Conservation (phyloP, 2,888 invertebrate genomes). For the Nudaria mundana region DNA sequence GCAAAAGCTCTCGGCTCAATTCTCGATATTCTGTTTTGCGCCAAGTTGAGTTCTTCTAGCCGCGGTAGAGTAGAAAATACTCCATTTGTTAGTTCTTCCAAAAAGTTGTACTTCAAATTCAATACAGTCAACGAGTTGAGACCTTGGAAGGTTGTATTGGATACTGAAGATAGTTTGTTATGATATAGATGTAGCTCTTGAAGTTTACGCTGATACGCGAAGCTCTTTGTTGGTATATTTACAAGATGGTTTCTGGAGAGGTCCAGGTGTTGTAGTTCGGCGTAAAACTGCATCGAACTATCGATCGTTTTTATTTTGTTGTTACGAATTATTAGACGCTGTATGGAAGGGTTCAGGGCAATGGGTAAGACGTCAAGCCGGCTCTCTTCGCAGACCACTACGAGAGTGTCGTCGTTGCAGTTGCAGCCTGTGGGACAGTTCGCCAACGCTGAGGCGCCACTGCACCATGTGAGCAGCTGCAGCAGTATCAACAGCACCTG, state of each 20-base stretch:
- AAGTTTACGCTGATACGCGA: slow-evolving; percentile 89
- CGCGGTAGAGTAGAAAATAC: slow-evolving; percentile 88
- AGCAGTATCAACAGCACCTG: slow-evolving; percentile 68
- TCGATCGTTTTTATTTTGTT: slow-evolving; percentile 94
- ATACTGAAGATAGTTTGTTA: slow-evolving; percentile 91
- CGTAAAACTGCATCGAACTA: slow-evolving; percentile 93
- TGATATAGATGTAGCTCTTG: slow-evolving; percentile 91
- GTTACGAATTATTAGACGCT: slow-evolving; percentile 90
- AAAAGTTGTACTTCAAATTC: slow-evolving; percentile 89
- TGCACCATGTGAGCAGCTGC: slow-evolving; percentile 59
- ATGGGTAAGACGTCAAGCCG: slow-evolving; percentile 94
- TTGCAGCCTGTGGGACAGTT: slow-evolving; percentile 93
- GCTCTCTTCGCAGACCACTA: slow-evolving; percentile 92
- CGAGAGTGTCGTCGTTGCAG: slow-evolving; percentile 94
- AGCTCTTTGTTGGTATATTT: slow-evolving; percentile 89
- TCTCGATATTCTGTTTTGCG: slow-evolving; percentile 90
- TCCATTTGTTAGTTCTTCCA: slow-evolving; percentile 88
- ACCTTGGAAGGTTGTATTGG: slow-evolving; percentile 90
- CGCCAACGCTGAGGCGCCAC: slow-evolving; percentile 82
- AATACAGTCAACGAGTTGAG: slow-evolving; percentile 89
- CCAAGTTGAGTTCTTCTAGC: slow-evolving; percentile 92
- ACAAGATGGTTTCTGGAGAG: slow-evolving; percentile 92
- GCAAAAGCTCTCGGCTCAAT: slow-evolving; percentile 90
- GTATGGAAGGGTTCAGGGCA: slow-evolving; percentile 94
- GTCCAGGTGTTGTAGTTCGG: slow-evolving; percentile 91